A percentile compares a stretch with the other conserved stretches of the same genome.
Evolutionary conservation across 2,888 invertebrate genomes (phyloP).

Genomic region (Scelioninae gen. 1): DNA sequence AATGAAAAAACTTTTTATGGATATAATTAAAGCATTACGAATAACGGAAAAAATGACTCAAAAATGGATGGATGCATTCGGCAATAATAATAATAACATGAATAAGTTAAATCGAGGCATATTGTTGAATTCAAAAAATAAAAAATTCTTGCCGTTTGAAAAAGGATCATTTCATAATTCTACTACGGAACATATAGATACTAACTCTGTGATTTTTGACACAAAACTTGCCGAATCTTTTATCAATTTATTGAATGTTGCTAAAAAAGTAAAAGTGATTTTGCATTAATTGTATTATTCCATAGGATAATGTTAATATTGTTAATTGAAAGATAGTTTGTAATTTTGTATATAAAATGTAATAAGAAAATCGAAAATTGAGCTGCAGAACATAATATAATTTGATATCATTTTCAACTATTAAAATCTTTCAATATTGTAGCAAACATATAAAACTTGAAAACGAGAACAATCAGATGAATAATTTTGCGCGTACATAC

Average conservation of each 20-base stretch:
- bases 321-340: no score
- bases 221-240: slow-evolving; percentile 16
- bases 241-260: slow-evolving; percentile 5
- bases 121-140: neutral
- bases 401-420: no score
- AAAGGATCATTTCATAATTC: slow-evolving; percentile 11
- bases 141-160: slow-evolving; percentile 26
- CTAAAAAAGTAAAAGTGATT: neutral
- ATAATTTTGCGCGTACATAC: no score
- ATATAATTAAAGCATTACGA: slow-evolving; percentile 18
- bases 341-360: no score
- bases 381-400: no score
- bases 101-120: neutral
- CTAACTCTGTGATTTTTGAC: neutral
- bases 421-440: no score
- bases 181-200: neutral
- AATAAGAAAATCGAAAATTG: no score
- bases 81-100: neutral
- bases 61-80: neutral
- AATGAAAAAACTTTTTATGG: slow-evolving; percentile 5
- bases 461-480: no score
- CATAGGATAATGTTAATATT: no score
- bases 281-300: no score
- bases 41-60: neutral
- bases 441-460: no score